A percentile compares a stretch with the other conserved stretches of the same genome.
Conservation (phyloP, 2,888 invertebrate species). For the Elgonia sp. region DNA sequence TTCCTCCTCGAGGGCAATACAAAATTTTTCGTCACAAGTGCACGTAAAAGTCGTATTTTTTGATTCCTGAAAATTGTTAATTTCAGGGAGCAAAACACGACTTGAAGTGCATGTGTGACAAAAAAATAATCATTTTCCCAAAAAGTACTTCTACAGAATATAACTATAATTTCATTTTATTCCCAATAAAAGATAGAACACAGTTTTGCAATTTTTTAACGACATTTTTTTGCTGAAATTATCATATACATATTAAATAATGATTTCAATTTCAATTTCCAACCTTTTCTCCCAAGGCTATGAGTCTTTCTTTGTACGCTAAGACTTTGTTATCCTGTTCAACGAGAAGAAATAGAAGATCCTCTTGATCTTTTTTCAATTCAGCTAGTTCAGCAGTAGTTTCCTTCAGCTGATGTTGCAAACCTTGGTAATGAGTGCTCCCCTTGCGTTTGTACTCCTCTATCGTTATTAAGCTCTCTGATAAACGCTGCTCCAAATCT, state of each 20-base stretch:
- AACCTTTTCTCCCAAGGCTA: constrained; percentile 88
- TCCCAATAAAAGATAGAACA: too few species aligned
- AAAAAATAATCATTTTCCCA: too few species aligned
- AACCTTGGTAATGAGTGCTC: constrained; percentile 62
- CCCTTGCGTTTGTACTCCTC: constrained; percentile 85
- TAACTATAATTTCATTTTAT: too few species aligned
- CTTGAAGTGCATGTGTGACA: too few species aligned
- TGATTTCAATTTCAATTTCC: background rate
- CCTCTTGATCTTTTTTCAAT: constrained; percentile 96
- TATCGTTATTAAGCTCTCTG: constrained; percentile 76
- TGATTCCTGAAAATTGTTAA: too few species aligned
- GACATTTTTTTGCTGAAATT: background rate
- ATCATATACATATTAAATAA: background rate
- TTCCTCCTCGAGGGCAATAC: too few species aligned
- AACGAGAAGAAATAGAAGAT: constrained; percentile 94
- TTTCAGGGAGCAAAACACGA: too few species aligned
- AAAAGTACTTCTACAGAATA: too few species aligned
- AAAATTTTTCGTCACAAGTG: too few species aligned
- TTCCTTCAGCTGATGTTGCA: constrained; percentile 84
- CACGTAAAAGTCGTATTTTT: too few species aligned
- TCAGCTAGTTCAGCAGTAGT: constrained; percentile 89
- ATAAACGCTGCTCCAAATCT: constrained; percentile 82
- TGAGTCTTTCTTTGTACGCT: constrained; percentile 89
- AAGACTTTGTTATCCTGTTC: constrained; percentile 94
- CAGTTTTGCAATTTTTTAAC: too few species aligned